Evolutionary conservation across 2,888 invertebrate genomes (phyloP).

Genomic region (Heliconius hortense): DNA sequence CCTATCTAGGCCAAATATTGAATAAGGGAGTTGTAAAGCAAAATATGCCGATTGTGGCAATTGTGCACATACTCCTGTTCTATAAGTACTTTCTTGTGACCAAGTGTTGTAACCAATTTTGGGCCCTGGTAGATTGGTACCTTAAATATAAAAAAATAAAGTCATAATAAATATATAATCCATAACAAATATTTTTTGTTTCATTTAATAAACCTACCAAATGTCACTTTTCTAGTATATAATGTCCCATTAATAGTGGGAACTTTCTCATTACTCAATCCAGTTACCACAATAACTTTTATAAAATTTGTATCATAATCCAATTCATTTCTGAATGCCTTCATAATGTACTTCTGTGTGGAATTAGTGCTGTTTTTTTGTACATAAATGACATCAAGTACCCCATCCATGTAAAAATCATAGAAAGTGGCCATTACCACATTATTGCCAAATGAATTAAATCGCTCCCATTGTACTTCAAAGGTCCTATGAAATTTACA

Average conservation of each 20-base stretch:
- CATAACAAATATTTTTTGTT: conserved; percentile 1
- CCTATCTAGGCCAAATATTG: conserved; percentile 97
- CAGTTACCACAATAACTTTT: conserved; percentile 96
- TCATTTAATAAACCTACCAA: conserved; percentile 77
- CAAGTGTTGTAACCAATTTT: conserved; percentile 92
- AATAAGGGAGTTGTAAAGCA: conserved; percentile 96
- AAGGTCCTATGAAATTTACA: conserved; percentile 88
- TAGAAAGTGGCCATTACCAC: conserved; percentile 94
- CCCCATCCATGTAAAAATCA: conserved; percentile 96
- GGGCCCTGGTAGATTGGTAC: conserved; percentile 95
- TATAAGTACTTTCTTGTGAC: conserved; percentile 91
- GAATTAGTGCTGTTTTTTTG: conserved; percentile 72
- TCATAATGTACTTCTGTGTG: conserved; percentile 82
- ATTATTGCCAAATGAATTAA: conserved; percentile 86
- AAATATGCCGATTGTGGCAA: conserved; percentile 95
- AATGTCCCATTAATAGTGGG: conserved; percentile 87
- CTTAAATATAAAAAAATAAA: conserved; percentile 55
- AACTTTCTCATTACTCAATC: conserved; percentile 86
- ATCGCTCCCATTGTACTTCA: conserved; percentile 88
- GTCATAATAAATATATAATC: conserved; percentile 16
- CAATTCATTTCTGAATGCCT: conserved; percentile 92
- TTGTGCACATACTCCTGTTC: conserved; percentile 92
- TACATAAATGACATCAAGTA: conserved; percentile 93
- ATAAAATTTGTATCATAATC: conserved; percentile 98
- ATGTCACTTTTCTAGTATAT: conserved; percentile 89